phyloP scores from a whole-genome alignment of 2,113 vertebrate species.

The Coregonus clupeaformis region DNA sequence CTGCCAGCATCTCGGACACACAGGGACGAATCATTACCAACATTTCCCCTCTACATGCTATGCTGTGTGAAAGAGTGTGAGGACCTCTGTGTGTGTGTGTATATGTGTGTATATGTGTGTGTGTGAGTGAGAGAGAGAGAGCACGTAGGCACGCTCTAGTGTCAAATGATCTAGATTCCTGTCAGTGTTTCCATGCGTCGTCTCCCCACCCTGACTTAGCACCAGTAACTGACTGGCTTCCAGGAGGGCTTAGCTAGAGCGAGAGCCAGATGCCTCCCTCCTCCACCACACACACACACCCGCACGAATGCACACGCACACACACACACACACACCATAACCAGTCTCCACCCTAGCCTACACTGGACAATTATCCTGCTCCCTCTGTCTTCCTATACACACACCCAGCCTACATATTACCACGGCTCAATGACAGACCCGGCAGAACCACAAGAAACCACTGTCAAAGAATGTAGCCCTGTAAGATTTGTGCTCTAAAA shows the following conservation, averaged over 20 bases:
- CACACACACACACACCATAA: background rate
- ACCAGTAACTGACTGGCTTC: background rate
- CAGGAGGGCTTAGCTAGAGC: background rate
- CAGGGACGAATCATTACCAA: background rate
- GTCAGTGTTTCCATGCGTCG: background rate
- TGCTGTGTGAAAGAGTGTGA: no score
- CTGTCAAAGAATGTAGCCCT: no score
- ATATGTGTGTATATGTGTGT: background rate
- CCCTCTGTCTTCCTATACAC: slow-evolving; percentile 3
- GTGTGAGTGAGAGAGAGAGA: background rate
- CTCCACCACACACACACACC: background rate
- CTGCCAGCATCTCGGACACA: background rate
- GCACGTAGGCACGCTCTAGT: no score
- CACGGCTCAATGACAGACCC: background rate
- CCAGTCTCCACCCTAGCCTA: background rate
- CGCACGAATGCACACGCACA: background rate
- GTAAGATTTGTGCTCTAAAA: no score
- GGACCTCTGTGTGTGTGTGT: background rate
- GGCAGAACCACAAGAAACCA: no score
- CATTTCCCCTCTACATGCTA: slow-evolving; percentile 1
- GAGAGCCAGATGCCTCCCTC: background rate
- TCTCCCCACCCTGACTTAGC: background rate
- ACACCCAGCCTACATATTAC: background rate
- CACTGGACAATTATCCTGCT: slow-evolving; percentile 5
- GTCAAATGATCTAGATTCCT: background rate